These are phyloP conservation scores for Gryon sp. DNA, from an alignment of 1,140 invertebrate genomes.

Conservation along the genomic window DNA sequence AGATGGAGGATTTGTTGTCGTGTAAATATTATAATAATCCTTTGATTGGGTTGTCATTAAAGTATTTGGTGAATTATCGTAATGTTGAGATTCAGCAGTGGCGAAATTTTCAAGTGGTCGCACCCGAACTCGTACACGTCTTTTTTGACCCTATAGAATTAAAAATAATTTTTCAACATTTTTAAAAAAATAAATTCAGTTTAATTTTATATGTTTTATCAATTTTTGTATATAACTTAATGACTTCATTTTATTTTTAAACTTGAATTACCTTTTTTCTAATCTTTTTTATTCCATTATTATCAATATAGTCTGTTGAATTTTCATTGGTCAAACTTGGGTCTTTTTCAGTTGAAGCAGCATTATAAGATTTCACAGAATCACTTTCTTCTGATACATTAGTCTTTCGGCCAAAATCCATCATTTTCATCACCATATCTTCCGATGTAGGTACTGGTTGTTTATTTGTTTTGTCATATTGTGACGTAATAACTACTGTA, in stretches of 20 bases:
- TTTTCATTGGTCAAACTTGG: conserved; percentile 19
- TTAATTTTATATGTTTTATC: no score
- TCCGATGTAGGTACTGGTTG: conserved; percentile 7
- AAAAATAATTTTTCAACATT: no score
- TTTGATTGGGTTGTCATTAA: conserved; percentile 58
- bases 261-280: conserved; percentile 53
- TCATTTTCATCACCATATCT: conserved; percentile 37
- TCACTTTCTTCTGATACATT: conserved; percentile 19
- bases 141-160: conserved; percentile 64
- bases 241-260: no score
- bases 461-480: conserved; percentile 53
- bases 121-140: conserved; percentile 72
- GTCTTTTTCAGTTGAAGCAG: conserved; percentile 8
- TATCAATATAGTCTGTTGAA: background rate
- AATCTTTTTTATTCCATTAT: conserved; percentile 36
- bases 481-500: conserved; percentile 66
- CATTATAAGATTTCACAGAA: conserved; percentile 15
- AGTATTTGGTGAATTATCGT: conserved; percentile 70
- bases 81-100: conserved; percentile 74
- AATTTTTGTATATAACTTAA: no score
- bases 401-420: conserved; percentile 69
- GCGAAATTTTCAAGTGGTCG: conserved; percentile 73
- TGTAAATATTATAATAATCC: conserved; percentile 8
- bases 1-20: conserved; percentile 8
- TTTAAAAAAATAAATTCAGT: no score